Base-by-base conservation (phyloP, 2,888 invertebrate species). In the Isoperla grammatica region DNA sequence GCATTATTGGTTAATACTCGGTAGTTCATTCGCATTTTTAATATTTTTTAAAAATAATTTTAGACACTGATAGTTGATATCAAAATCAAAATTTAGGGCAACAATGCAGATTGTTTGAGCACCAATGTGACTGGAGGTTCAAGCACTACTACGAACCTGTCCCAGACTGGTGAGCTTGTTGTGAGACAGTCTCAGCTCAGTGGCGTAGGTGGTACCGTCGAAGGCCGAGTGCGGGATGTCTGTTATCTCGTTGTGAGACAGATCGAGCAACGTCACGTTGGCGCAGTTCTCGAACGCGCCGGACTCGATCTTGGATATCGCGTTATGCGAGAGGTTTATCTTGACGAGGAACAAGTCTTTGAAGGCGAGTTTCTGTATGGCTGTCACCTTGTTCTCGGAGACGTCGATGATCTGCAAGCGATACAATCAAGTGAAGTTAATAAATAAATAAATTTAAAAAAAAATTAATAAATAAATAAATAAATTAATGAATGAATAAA, bases 211-310 rank as follows among this genome's bases (percentile, higher is more conserved):
- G 12, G 83, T 82, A 56, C 85, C 84, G 68, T 93, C 92, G 68
- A 95, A 95, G 0, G 89, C 86, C 56, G 78, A 79, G 53, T 79
- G 82, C 0, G 82, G 79, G 37, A 95, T 83, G 59, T 79, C 79
- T 0, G 78, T 77, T 15, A 95, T 71, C 48, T 81, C 79, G 70
- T 95, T 95, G 68, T 87, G 76, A 0, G 93, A 92, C 22, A 95
- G 72, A 73, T 95, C 94, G 46, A 95, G 71, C 0, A 85, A 68
- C 0, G 93, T 90, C 67, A 95, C 86, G 70, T 95, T 95, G 13
- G 88, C 87, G 70, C 91, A 95, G 71, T 90, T 93, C 69, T 86
- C 85, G 72, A 94, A 94, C 0, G 93, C 84, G 0, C 83, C 85
- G 0, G 79, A 71, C 70, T 92, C 91, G 48, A 94, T 86, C 56